A percentile compares a stretch with the other conserved stretches of the same genome.
Conservation (phyloP, 2,888 invertebrate species). For the Chrysotoxum bicinctum region DNA sequence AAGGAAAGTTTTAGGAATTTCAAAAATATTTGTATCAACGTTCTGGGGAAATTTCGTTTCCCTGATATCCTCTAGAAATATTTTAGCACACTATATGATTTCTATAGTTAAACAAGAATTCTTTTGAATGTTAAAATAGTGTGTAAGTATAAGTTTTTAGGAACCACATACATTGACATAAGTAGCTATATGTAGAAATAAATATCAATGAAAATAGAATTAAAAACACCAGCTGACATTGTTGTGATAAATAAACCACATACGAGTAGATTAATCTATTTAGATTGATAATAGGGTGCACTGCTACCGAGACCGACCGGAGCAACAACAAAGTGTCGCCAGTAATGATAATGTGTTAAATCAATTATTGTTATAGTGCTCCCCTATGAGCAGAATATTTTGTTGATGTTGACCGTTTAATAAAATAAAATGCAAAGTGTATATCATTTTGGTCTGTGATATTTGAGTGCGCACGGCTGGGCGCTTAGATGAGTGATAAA, state of each 20-base stretch:
- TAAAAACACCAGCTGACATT: constrained; percentile 33
- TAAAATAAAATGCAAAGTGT: not conserved
- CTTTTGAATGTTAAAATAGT: too few relatives aligned
- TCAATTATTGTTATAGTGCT: constrained; percentile 40
- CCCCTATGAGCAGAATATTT: constrained; percentile 2
- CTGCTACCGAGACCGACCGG: constrained; percentile 38
- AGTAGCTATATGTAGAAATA: not conserved
- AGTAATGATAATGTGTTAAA: constrained; percentile 12
- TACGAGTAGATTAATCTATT: constrained; percentile 36
- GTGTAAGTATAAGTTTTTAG: too few relatives aligned
- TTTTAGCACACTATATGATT: too few relatives aligned
- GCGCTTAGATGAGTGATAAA: not conserved
- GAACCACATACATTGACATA: too few relatives aligned
- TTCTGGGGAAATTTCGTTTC: too few relatives aligned
- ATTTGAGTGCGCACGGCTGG: not conserved
- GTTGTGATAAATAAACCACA: constrained; percentile 28
- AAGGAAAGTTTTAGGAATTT: too few relatives aligned
- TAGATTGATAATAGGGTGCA: constrained; percentile 59
- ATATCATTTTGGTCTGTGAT: not conserved
- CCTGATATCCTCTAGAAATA: too few relatives aligned
- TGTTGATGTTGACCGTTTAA: constrained; percentile 3
- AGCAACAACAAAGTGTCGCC: constrained; percentile 27
- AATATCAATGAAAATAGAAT: not conserved
- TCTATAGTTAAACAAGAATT: too few relatives aligned
- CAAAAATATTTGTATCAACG: too few relatives aligned